Conservation (phyloP, 92 coral and sea anemone species). For the Epizoanthus scotinus region DNA sequence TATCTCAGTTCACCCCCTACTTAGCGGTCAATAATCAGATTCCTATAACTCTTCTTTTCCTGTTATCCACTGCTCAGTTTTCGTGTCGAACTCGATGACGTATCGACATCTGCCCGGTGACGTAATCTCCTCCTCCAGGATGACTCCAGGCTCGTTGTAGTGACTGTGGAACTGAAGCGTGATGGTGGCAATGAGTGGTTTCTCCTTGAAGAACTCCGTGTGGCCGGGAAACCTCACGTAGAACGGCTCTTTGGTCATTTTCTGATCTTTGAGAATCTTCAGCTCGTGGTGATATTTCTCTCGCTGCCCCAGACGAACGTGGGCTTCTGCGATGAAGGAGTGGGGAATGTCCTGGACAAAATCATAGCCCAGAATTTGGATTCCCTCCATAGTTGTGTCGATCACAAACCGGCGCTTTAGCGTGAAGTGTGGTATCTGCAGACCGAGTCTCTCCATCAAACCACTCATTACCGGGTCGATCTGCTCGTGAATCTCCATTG, state of each 20-base stretch:
- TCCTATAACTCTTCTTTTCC: conserved; percentile 31
- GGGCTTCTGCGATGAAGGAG: conserved; percentile 61
- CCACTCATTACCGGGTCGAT: conserved; percentile 54
- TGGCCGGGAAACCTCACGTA: conserved; percentile 47
- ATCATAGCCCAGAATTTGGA: conserved; percentile 70
- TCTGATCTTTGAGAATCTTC: conserved; percentile 52
- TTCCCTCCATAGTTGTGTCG: conserved; percentile 50
- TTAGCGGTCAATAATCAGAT: too few relatives aligned
- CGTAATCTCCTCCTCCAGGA: conserved; percentile 42
- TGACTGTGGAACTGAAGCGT: conserved; percentile 70
- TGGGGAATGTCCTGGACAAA: conserved; percentile 66
- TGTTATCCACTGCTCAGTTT: conserved; percentile 53
- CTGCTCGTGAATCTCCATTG: conserved; percentile 59
- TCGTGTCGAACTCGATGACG: conserved; percentile 51
- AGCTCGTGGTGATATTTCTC: conserved; percentile 21
- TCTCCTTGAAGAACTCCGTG: conserved; percentile 33
- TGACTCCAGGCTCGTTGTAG: conserved; percentile 62
- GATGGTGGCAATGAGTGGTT: conserved; percentile 46
- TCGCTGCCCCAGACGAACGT: conserved; percentile 53
- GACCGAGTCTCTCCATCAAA: conserved; percentile 52
- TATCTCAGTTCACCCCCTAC: not conserved
- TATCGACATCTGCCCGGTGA: conserved; percentile 59
- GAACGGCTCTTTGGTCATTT: conserved; percentile 64
- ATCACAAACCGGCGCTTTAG: conserved; percentile 70
- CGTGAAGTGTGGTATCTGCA: conserved; percentile 55